Conservation (phyloP, 2,888 invertebrate species). For the Mythimna vitellina region DNA sequence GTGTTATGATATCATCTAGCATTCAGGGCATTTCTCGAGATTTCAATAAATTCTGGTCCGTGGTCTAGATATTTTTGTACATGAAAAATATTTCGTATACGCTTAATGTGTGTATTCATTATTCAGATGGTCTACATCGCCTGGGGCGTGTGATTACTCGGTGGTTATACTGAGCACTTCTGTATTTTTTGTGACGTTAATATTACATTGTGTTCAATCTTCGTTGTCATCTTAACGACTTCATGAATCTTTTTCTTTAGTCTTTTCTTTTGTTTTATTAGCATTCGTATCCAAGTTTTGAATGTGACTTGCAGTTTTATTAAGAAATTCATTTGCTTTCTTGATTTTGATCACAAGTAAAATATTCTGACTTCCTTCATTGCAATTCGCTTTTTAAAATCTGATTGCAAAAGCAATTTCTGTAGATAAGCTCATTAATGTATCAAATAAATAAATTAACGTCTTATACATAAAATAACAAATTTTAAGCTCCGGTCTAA, state of each 20-base stretch:
- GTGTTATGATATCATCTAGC: constrained; percentile 65
- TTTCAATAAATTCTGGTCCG: constrained; percentile 65
- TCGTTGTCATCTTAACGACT: constrained; percentile 49
- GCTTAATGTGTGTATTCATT: constrained; percentile 44
- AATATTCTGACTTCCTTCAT: neutral
- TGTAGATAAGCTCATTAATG: neutral
- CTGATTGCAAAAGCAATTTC: neutral
- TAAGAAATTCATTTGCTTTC: constrained; percentile 2
- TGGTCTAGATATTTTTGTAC: constrained; percentile 49
- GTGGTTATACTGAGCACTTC: constrained; percentile 19
- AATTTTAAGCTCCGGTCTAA: constrained; percentile 8
- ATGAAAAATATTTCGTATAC: constrained; percentile 42
- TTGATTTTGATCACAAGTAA: neutral
- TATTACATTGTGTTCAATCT: constrained; percentile 46
- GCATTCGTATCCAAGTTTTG: constrained; percentile 16
- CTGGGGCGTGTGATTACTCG: constrained; percentile 30
- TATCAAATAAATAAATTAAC: neutral
- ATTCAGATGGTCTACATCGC: constrained; percentile 29
- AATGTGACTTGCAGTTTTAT: constrained; percentile 34
- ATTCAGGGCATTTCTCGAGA: constrained; percentile 64
- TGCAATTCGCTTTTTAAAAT: neutral
- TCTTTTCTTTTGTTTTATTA: constrained; percentile 14
- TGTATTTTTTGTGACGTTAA: constrained; percentile 45
- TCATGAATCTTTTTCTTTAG: constrained; percentile 36
- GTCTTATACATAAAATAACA: too few species aligned